phyloP scores from a whole-genome alignment of 2,888 invertebrate species.

The Brassicogethes aeneus region DNA sequence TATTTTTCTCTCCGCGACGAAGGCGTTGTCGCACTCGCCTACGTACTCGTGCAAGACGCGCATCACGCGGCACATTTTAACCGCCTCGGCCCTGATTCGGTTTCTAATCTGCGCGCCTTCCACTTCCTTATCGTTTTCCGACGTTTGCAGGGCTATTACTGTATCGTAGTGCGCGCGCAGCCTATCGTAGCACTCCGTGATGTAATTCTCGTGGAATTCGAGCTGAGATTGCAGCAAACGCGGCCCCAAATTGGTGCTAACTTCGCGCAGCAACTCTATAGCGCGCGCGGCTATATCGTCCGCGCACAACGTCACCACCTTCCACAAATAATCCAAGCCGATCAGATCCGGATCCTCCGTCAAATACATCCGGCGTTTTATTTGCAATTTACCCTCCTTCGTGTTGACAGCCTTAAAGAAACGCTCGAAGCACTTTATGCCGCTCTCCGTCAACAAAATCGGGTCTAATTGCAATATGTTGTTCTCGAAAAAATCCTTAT shows the following conservation, averaged over 20 bases:
- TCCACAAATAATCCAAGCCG: slow-evolving; percentile 93
- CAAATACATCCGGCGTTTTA: slow-evolving; percentile 74
- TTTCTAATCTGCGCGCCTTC: slow-evolving; percentile 40
- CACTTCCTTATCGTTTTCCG: slow-evolving; percentile 43
- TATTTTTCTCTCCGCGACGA: slow-evolving; percentile 79
- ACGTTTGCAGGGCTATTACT: slow-evolving; percentile 53
- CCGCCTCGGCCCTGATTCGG: slow-evolving; percentile 57
- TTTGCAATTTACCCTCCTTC: slow-evolving; percentile 86
- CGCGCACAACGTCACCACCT: slow-evolving; percentile 70
- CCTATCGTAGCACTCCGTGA: slow-evolving; percentile 85
- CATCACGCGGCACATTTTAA: slow-evolving; percentile 86
- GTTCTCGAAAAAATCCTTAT: slow-evolving; percentile 90
- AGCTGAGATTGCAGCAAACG: slow-evolving; percentile 67
- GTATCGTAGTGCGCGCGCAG: slow-evolving; percentile 81
- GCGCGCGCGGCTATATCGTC: slow-evolving; percentile 91
- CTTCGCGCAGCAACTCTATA: slow-evolving; percentile 84
- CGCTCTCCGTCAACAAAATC: slow-evolving; percentile 83
- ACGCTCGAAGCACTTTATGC: slow-evolving; percentile 82
- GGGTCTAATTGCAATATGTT: slow-evolving; percentile 91
- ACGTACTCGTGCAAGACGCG: slow-evolving; percentile 93
- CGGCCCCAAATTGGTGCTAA: slow-evolving; percentile 88
- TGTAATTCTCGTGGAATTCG: slow-evolving; percentile 85
- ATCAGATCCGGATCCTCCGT: slow-evolving; percentile 93
- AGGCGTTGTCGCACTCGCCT: slow-evolving; percentile 86
- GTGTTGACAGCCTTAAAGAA: slow-evolving; percentile 93